Conservation (phyloP, 2,797 vertebrate genomes). For the Smutsia gigantea region DNA sequence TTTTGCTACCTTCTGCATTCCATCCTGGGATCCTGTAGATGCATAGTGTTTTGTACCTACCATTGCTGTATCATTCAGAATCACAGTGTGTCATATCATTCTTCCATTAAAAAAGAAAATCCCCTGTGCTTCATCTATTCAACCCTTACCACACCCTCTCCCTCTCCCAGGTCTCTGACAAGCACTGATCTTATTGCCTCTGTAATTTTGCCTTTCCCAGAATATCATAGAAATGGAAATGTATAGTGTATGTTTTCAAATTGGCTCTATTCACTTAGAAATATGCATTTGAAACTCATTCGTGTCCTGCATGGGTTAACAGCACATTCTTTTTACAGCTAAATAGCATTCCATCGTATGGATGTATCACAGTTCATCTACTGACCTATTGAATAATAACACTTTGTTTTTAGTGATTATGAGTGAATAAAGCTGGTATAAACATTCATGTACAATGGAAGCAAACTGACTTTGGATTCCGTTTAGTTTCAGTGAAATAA, state of each 20-base stretch:
- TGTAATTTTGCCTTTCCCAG: background rate
- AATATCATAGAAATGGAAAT: background rate
- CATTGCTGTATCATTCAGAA: background rate
- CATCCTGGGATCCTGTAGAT: background rate
- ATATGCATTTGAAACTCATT: background rate
- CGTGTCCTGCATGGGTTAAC: background rate
- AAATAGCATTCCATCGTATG: background rate
- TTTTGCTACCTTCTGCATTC: background rate
- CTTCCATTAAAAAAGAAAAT: background rate
- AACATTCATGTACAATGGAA: background rate
- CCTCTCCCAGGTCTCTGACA: background rate
- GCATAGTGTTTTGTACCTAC: background rate
- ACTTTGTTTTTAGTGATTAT: background rate
- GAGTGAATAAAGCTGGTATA: background rate
- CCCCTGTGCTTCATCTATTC: background rate
- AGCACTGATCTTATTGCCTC: background rate
- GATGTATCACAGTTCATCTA: background rate
- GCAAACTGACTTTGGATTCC: too few species aligned
- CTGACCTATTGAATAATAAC: background rate
- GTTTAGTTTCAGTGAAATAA: too few species aligned
- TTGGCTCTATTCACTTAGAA: background rate
- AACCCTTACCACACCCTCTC: background rate
- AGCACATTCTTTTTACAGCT: background rate
- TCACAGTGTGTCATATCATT: background rate
- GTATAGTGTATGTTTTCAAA: background rate